These are phyloP conservation scores for Cydia amplana DNA, from an alignment of 1,140 invertebrate genomes.

Conservation along the genomic window DNA sequence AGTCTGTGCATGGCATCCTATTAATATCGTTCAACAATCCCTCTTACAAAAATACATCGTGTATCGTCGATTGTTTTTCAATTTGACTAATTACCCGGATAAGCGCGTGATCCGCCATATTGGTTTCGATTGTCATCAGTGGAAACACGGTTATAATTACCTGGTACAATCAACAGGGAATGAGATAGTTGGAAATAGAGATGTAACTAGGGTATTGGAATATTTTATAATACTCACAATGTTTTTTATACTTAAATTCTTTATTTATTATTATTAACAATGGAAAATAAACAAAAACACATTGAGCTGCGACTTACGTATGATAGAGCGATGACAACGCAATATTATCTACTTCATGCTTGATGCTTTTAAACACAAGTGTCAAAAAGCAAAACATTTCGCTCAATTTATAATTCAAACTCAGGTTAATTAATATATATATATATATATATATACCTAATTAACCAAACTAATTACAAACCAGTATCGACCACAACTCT, in stretches of 20 bases:
- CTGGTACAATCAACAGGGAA: not conserved
- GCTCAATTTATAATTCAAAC: not conserved
- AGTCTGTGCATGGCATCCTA: not conserved
- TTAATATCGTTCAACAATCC: conserved; percentile 10
- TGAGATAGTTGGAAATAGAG: not conserved
- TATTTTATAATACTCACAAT: too few species aligned
- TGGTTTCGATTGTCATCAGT: conserved; percentile 7
- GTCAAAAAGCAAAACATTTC: not conserved
- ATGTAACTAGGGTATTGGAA: not conserved
- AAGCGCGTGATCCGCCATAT: conserved; percentile 1
- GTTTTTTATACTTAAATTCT: too few species aligned
- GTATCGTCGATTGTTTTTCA: conserved; percentile 6
- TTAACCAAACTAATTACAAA: conserved; percentile 12
- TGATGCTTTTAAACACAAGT: not conserved
- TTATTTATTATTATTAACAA: too few species aligned
- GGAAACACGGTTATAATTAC: conserved; percentile 13
- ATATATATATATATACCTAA: not conserved
- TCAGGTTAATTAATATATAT: not conserved
- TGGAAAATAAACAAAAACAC: too few species aligned
- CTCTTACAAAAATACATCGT: conserved; percentile 1
- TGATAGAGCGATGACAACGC: too few species aligned
- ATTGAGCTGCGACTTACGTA: too few species aligned
- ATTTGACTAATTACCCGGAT: not conserved
- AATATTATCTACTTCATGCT: too few species aligned
- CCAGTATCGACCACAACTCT: not conserved